A percentile compares a stretch with the other conserved stretches of the same genome.
These are phyloP conservation scores for Sinodicranocentrus sp. DNA, from an alignment of 2,888 invertebrate species.

Conservation along the genomic window DNA sequence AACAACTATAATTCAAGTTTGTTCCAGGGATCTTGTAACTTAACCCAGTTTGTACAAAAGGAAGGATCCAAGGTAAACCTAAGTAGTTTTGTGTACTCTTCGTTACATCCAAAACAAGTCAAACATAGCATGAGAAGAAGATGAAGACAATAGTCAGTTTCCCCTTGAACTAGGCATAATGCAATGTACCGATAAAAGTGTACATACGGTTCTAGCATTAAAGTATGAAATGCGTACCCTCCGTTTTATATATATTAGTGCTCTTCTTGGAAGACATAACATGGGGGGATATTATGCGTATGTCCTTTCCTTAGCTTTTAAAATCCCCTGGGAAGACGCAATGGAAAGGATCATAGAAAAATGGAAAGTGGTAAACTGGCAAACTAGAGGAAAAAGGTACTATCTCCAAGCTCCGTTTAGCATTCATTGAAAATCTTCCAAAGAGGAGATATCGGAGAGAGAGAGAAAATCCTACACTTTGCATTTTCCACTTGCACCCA, in stretches of 20 bases:
- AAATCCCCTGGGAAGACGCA: not conserved
- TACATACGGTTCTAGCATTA: too few species aligned
- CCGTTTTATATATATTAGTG: too few species aligned
- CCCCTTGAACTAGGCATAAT: too few species aligned
- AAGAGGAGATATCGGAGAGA: not conserved
- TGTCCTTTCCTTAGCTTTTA: too few species aligned
- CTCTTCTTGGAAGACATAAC: too few species aligned
- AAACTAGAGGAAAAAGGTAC: not conserved
- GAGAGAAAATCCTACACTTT: slow-evolving; percentile 21
- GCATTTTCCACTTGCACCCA: not conserved
- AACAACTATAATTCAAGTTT: slow-evolving; percentile 12
- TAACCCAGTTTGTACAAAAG: slow-evolving; percentile 24
- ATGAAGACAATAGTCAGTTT: too few species aligned
- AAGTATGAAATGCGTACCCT: too few species aligned
- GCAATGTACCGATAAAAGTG: too few species aligned
- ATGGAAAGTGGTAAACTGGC: slow-evolving; percentile 32
- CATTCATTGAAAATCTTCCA: slow-evolving; percentile 7
- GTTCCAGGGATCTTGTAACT: slow-evolving; percentile 22
- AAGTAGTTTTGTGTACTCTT: not conserved
- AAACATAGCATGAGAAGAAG: too few species aligned
- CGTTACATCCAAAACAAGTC: not conserved
- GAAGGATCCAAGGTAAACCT: not conserved
- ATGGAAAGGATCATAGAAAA: slow-evolving; percentile 14
- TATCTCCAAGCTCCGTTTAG: not conserved
- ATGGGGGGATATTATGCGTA: too few species aligned